These are phyloP conservation scores for Orientallactaga bullata DNA, from an alignment of 2,113 vertebrate species.

Conservation along the genomic window DNA sequence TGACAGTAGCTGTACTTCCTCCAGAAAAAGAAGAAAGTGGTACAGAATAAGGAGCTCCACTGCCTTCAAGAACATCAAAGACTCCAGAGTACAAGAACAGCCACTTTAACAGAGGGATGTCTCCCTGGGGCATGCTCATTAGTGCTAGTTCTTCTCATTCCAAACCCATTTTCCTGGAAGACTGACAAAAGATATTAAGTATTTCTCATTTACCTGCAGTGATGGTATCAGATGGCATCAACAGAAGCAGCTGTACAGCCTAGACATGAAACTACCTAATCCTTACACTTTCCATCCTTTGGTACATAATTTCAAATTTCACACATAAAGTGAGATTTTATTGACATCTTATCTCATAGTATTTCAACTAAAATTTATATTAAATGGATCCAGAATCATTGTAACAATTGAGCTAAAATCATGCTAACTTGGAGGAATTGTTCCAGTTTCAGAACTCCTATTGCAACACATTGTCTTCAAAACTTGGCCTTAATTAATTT, in stretches of 20 bases:
- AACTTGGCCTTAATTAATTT: neutral
- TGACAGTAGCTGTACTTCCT: neutral
- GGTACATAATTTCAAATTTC: neutral
- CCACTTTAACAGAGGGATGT: neutral
- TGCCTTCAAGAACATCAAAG: slow-evolving; percentile 18
- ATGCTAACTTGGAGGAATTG: neutral
- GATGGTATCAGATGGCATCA: neutral
- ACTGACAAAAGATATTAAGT: neutral
- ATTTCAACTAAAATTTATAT: slow-evolving; percentile 48
- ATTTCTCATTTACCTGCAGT: neutral
- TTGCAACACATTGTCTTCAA: neutral
- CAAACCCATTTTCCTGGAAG: neutral
- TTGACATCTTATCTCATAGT: slow-evolving; percentile 36
- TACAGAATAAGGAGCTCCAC: neutral
- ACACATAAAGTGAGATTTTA: neutral
- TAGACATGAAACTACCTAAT: slow-evolving; percentile 15
- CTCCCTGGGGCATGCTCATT: neutral
- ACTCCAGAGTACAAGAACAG: neutral
- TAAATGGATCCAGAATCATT: neutral
- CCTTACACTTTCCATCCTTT: neutral
- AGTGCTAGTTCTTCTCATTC: neutral
- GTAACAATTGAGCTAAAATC: slow-evolving; percentile 7
- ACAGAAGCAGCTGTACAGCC: slow-evolving; percentile 2
- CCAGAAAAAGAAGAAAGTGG: slow-evolving; percentile 19
- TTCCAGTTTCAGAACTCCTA: neutral